A percentile compares a stretch with the other conserved stretches of the same genome.
Conservation (phyloP, 2,113 vertebrate species). For the Python bivittatus region DNA sequence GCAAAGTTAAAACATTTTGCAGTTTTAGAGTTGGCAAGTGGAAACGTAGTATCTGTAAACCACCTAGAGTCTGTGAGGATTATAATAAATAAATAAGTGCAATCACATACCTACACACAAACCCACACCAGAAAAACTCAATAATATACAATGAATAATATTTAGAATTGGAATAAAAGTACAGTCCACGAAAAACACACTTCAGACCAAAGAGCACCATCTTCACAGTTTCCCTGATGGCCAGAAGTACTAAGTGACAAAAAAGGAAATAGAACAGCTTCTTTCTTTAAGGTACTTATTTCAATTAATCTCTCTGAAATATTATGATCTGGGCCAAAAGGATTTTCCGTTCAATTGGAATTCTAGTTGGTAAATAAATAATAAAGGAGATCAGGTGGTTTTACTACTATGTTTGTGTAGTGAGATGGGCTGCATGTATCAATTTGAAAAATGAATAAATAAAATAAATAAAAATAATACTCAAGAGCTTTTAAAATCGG, state of each 20-base stretch:
- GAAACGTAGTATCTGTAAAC: neutral
- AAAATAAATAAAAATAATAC: too few species aligned
- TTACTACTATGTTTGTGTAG: too few species aligned
- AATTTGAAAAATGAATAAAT: too few species aligned
- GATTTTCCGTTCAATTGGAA: neutral
- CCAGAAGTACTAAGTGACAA: neutral
- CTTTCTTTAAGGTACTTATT: neutral
- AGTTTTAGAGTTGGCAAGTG: neutral
- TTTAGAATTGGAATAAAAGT: neutral
- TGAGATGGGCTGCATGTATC: too few species aligned
- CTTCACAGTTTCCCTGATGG: neutral
- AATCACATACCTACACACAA: neutral
- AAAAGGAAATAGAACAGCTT: conserved; percentile 24
- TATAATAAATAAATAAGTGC: neutral
- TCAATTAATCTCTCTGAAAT: conserved; percentile 9
- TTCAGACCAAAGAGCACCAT: neutral
- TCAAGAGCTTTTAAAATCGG: neutral
- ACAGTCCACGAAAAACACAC: neutral
- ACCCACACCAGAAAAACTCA: neutral
- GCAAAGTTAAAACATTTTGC: neutral
- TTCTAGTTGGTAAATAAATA: neutral
- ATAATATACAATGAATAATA: neutral
- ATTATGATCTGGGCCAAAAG: neutral
- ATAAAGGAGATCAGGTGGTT: neutral
- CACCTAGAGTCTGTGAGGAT: neutral